Evolutionary conservation across 2,113 vertebrate genomes (phyloP).

Genomic region (Vanacampus margaritifer): DNA sequence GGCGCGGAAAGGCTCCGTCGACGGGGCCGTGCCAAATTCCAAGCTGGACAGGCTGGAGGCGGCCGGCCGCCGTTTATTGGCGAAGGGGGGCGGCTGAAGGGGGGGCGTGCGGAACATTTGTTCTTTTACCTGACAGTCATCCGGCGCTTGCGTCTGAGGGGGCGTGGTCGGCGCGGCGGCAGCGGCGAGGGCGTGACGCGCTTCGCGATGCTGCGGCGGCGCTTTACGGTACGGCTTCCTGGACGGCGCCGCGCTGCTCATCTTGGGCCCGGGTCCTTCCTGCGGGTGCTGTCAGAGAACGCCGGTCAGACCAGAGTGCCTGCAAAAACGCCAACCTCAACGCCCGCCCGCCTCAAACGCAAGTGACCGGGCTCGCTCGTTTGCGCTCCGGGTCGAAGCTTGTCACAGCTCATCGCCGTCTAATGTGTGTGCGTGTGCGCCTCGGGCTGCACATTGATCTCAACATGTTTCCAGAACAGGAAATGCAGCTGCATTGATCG

Average conservation of each 20-base stretch:
- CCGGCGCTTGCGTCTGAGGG: slow-evolving; percentile 62
- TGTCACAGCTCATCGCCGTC: neutral
- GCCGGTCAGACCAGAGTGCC: slow-evolving; percentile 3
- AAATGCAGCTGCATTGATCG: slow-evolving; percentile 52
- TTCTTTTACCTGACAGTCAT: slow-evolving; percentile 78
- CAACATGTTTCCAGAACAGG: slow-evolving; percentile 58
- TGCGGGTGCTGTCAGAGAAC: slow-evolving; percentile 36
- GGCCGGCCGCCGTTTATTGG: slow-evolving; percentile 41
- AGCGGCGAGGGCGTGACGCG: slow-evolving; percentile 72
- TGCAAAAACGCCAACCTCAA: neutral
- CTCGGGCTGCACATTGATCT: slow-evolving; percentile 55
- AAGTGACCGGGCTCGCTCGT: neutral
- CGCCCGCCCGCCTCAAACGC: neutral
- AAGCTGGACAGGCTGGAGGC: slow-evolving; percentile 67
- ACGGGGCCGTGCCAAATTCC: slow-evolving; percentile 46
- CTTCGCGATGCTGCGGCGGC: slow-evolving; percentile 91
- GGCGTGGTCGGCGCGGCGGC: slow-evolving; percentile 71
- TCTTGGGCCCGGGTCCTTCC: slow-evolving; percentile 56
- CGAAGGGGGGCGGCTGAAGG: slow-evolving; percentile 30
- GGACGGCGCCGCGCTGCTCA: slow-evolving; percentile 80
- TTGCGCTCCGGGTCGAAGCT: slow-evolving; percentile 28
- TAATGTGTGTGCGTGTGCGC: slow-evolving; percentile 3
- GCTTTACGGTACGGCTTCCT: slow-evolving; percentile 98
- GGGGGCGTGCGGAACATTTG: slow-evolving; percentile 12
- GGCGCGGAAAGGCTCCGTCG: neutral